Conservation (phyloP, 2,113 vertebrate genomes). For the Neomonachus schauinslandi region DNA sequence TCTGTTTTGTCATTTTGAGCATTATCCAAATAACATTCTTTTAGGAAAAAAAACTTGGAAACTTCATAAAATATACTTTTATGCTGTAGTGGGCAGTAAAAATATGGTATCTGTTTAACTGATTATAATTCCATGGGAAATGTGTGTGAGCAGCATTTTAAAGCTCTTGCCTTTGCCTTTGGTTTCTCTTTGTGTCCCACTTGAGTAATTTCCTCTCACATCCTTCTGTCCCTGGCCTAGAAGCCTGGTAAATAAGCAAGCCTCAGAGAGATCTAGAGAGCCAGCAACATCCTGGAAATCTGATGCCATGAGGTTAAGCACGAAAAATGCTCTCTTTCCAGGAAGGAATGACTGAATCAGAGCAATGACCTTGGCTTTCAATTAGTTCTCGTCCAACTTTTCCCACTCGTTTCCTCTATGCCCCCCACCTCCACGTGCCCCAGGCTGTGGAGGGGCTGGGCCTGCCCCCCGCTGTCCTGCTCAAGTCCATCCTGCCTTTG, state of each 20-base stretch:
- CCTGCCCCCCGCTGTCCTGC: neutral
- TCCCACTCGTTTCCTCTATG: constrained; percentile 34
- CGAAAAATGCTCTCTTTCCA: constrained; percentile 65
- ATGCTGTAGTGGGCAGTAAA: neutral
- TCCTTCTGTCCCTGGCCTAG: constrained; percentile 19
- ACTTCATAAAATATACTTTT: neutral
- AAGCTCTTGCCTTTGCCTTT: constrained; percentile 26
- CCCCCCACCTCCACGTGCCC: neutral
- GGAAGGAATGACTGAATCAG: constrained; percentile 62
- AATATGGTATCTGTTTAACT: neutral
- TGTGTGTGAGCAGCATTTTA: neutral
- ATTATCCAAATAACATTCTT: constrained; percentile 39
- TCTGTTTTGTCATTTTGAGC: neutral
- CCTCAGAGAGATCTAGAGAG: constrained; percentile 35
- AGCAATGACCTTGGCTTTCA: constrained; percentile 41
- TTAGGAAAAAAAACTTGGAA: neutral
- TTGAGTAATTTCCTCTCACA: constrained; percentile 46
- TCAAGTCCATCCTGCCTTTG: neutral
- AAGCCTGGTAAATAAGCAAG: constrained; percentile 59
- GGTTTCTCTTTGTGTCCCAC: constrained; percentile 48
- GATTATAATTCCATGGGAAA: neutral
- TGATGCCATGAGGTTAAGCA: constrained; percentile 22
- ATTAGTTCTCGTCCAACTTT: neutral
- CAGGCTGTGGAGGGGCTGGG: neutral
- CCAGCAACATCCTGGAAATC: constrained; percentile 69